Base-by-base conservation (phyloP, 2,797 vertebrate genomes). In the Spatula versicolor region DNA sequence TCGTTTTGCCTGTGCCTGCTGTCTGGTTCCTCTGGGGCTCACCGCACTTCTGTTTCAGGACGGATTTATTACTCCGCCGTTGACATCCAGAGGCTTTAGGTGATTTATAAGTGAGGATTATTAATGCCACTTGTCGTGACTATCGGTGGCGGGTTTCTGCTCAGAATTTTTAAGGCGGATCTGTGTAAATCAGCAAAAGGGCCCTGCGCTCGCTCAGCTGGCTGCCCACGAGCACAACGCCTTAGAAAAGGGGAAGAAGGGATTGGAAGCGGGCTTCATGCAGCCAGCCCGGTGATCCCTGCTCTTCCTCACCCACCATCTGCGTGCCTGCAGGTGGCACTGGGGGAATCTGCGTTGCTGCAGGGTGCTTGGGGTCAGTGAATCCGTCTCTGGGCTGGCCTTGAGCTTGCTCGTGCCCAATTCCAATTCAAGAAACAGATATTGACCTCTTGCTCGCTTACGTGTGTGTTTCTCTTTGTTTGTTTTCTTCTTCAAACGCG, bases 1-100 rank as follows among this genome's bases (percentile, higher is more conserved):
- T 90, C 72, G 76, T 64, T 94, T 91, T 88, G 60, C 71, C 48
- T 68, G 22, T 73, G 74, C 71, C 66, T 91, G 66, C 82, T 73
- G 30, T 55, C 85, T 84, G 52, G 31, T 83, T 94, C 28, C 46
- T 76, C 56, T 67, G 56, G 43, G 71, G 69, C 69, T 67, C 39
- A 9, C 26, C 86, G 69, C 52, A 56, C 16, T 80, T 84, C 35
- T 88, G 5, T 56, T 95, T 76, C 88, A 60, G 31, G 46, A 30
- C 4, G 19, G 58, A 56, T 96, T 86, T 93, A 52, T 89, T 78
- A 62, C 31, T 16, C 71, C 88, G 73, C 43, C 30, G 81, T 86
- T 2, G 13, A 78, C 82, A 92, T 62, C 41, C 50, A 90, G 69
- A 63, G 81, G 45, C 79, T 78, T 81, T n/a, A 78, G 62, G 76